Evolutionary conservation across 1,140 invertebrate genomes (phyloP).

Genomic region (Bombus confusus): DNA sequence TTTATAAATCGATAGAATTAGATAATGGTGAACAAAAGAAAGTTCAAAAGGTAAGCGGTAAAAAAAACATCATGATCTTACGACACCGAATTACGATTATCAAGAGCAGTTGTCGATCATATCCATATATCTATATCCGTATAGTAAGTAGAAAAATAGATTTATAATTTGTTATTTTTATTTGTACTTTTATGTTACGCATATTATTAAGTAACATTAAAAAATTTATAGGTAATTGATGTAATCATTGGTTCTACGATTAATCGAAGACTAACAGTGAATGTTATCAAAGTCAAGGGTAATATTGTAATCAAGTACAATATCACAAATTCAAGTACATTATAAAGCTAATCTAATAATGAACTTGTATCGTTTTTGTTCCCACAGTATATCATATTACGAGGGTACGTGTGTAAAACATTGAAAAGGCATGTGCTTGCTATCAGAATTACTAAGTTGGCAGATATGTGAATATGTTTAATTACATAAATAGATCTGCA

Average conservation of each 20-base stretch:
- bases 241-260: no score
- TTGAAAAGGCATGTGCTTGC: neutral
- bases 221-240: neutral
- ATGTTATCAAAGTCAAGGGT: neutral
- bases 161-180: neutral
- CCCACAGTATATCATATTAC: neutral
- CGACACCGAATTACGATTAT: no score
- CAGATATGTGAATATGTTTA: neutral
- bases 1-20: neutral
- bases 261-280: neutral
- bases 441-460: neutral
- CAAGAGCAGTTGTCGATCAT: neutral
- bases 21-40: neutral
- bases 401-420: neutral
- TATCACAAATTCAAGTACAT: neutral
- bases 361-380: conserved; percentile 24
- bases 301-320: neutral
- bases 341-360: neutral
- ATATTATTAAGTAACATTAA: neutral
- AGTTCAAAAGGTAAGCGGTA: neutral
- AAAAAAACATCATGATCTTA: no score
- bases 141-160: neutral
- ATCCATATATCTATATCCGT: neutral
- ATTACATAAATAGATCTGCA: neutral
- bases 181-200: neutral